These are phyloP conservation scores for Parauchenoglanis ngamensis DNA, from an alignment of 2,797 vertebrate genomes.

Conservation along the genomic window DNA sequence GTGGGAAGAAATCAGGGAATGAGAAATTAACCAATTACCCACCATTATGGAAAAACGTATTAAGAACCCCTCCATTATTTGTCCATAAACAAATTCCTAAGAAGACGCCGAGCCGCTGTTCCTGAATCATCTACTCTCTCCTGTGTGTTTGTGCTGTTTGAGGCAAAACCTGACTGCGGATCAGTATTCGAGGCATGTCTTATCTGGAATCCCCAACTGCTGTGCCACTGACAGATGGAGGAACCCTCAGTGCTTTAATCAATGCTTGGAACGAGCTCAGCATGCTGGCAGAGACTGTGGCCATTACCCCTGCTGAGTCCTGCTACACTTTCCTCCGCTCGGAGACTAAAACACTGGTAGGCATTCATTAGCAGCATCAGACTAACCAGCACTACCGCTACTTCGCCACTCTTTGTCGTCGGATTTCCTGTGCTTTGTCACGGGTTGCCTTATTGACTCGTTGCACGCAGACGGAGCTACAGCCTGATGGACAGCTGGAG, in stretches of 20 bases:
- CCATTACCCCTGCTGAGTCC: constrained; percentile 51
- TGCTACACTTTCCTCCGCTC: constrained; percentile 33
- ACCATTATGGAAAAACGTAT: neutral
- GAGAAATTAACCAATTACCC: neutral
- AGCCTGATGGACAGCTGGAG: constrained; percentile 33
- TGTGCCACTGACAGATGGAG: constrained; percentile 48
- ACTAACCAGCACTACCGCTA: constrained; percentile 18
- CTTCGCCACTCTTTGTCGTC: neutral
- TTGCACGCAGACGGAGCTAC: constrained; percentile 2
- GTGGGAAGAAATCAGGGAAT: neutral
- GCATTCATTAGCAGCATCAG: constrained; percentile 20
- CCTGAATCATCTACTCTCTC: neutral
- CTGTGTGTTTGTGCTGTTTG: neutral
- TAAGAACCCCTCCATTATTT: neutral
- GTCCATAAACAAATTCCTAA: neutral
- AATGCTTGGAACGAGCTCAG: constrained; percentile 46
- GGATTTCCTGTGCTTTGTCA: constrained; percentile 32
- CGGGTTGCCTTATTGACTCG: constrained; percentile 24
- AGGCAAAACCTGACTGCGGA: constrained; percentile 20
- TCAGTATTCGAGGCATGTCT: constrained; percentile 30
- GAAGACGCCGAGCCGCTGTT: neutral
- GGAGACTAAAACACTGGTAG: constrained; percentile 34
- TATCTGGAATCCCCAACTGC: constrained; percentile 50
- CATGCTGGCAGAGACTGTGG: constrained; percentile 27
- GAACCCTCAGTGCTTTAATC: constrained; percentile 45